Evolutionary conservation across 2,888 invertebrate species (phyloP), one percentile per base, ranked within the genome.

Genomic region (Nomada flava): DNA sequence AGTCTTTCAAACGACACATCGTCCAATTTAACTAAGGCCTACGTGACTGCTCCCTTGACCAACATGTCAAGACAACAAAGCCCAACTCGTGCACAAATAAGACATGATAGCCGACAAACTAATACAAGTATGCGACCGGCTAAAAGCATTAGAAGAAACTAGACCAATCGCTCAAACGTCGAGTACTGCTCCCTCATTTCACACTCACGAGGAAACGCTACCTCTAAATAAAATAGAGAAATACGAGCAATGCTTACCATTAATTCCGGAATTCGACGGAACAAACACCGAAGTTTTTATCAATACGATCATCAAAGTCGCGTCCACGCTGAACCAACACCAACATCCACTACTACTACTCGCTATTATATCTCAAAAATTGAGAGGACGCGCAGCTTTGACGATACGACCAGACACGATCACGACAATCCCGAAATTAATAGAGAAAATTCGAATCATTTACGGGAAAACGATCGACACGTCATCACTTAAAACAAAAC

Each of bases 231-330:
- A 13, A 1, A 71, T 76, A 0, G 64, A 15, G 0, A 42, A 36
- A 52, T 71, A 65, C 15, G 42, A 64, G 1, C 23, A 71, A 57
- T 70, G 70, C 9, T 0, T 76, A n/a, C 64, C 47, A 0, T 4
- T 76, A 13, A 76, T 76, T 9, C 70, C 70, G 11, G 76, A 70
- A 10, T 76, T 76, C 18, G 52, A 71, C 59, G 76, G 52, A 50
- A 59, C 26, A 0, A 76, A 76, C 15, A 60, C 76, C 0, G 76
- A 76, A 1, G 65, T 52, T 2, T 76, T 76, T 10, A 65, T 76
- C 0, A 71, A 1, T 3, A 71, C 59, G 0, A 7, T 76, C 2
- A 76, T 76, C 13, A 76, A 60, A 60, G 71, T 60, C 1, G 71
- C 76, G 0, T 2, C 52, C 11, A 65, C 71, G 53, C n/a, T 71